These are phyloP conservation scores for Prionace glauca DNA, from an alignment of 2,797 vertebrate species.

Conservation along the genomic window DNA sequence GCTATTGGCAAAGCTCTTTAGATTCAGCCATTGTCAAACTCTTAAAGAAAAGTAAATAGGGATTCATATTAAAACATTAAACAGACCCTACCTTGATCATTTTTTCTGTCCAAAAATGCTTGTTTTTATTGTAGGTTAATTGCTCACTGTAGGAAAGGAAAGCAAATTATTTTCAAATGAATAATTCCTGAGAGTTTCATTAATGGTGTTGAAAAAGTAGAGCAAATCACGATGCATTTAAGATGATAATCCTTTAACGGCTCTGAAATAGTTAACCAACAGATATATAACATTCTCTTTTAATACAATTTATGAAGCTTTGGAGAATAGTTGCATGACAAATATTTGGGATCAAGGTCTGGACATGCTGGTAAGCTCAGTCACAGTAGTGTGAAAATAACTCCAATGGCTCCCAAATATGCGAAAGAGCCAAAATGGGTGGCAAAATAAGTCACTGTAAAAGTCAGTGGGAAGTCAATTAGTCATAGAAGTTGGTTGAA, in stretches of 20 bases:
- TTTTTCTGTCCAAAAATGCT: not conserved
- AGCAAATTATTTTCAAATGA: not conserved
- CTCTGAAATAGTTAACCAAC: not conserved
- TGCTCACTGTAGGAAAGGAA: not conserved
- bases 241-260: not conserved
- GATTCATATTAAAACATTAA: not conserved
- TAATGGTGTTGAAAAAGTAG: not conserved
- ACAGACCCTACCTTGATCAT: too few relatives aligned
- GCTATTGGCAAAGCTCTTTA: not conserved
- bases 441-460: not conserved
- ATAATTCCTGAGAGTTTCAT: not conserved
- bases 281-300: not conserved
- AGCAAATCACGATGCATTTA: not conserved
- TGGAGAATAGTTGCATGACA: not conserved
- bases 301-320: not conserved
- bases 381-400: not conserved
- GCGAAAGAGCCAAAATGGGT: not conserved
- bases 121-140: not conserved
- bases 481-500: not conserved
- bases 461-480: not conserved
- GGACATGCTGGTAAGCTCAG: not conserved
- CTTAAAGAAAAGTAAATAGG: not conserved
- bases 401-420: not conserved
- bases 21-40: not conserved
- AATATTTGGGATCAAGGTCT: too few relatives aligned